phyloP scores from a whole-genome alignment of 2,888 invertebrate genomes.

The Ephialtes manifestator region DNA sequence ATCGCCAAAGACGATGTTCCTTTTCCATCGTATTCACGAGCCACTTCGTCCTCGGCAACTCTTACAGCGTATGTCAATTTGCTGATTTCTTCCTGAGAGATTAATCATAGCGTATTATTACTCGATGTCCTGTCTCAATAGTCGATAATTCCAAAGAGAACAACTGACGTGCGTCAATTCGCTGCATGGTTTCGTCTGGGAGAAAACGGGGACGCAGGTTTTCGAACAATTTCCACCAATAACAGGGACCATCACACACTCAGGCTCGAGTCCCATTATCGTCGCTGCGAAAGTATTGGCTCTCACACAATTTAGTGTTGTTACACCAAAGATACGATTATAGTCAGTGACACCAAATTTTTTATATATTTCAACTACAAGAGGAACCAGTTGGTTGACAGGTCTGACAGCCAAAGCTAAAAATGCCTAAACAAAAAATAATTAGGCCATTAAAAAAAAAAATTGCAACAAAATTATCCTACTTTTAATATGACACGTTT shows the following conservation, averaged over 20 bases:
- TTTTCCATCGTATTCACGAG: constrained; percentile 88
- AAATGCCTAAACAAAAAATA: constrained; percentile 83
- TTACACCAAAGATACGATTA: constrained; percentile 90
- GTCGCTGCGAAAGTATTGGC: constrained; percentile 92
- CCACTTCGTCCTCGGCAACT: constrained; percentile 88
- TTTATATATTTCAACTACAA: constrained; percentile 90
- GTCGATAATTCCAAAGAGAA: constrained; percentile 26
- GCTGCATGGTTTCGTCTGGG: constrained; percentile 89
- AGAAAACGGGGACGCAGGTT: constrained; percentile 92
- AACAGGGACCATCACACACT: constrained; percentile 91
- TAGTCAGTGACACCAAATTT: constrained; percentile 89
- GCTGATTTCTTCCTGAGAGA: constrained; percentile 85
- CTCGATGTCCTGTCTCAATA: constrained; percentile 15
- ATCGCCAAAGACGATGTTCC: constrained; percentile 88
- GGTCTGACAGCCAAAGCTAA: constrained; percentile 86
- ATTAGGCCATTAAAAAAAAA: constrained; percentile 47
- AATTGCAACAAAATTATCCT: no score
- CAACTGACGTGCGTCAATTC: constrained; percentile 82
- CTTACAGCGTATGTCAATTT: constrained; percentile 82
- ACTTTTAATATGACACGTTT: no score
- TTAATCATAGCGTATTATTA: constrained; percentile 7
- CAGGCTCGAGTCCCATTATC: constrained; percentile 89
- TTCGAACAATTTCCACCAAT: constrained; percentile 92
- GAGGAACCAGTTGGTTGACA: constrained; percentile 91
- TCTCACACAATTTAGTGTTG: constrained; percentile 91